Base-by-base conservation (phyloP, 2,888 invertebrate genomes). In the Spicauda simplicius region DNA sequence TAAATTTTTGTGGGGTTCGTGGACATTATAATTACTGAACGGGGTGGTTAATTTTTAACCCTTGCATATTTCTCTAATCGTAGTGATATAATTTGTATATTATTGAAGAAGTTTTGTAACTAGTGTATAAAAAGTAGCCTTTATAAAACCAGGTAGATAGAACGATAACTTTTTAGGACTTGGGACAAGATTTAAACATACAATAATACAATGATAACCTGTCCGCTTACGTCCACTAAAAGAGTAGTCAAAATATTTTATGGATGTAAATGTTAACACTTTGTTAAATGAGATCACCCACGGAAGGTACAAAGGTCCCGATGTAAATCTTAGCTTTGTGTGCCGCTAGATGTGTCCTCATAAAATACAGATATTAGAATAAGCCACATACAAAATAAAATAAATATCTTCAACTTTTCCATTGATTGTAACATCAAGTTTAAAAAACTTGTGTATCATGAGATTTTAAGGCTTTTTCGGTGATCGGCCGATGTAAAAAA, bases 171-270 rank as follows among this genome's bases (percentile, higher is more conserved):
- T 48, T 48, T 48, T 53, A 57, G 55, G 45, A 45, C 58, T 48
- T 53, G 54, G 55, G 45, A 45, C 58, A n/a, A 58, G n/a, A 16
- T 48, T 16, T 14, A 20, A 45, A 37, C 20, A 64, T 55, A 57
- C 50, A 45, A 52, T 19, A 30, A 19, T 50, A 68, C 37, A 62
- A 55, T 41, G 45, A 70, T 61, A 71, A 76, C 72, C 76, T 82
- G 83, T 83, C 84, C 70, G 70, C 79, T 82, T 81, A 82, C 70
- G 75, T 78, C 80, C 74, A 83, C 83, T 87, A 86, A 90, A 82
- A 83, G 83, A 90, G 89, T 83, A 88, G 90, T 92, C 92, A 91
- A 92, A 92, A 93, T 92, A 93, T 93, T 93, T 91, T 91, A 92
- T 87, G 86, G 84, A 77, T 78, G 79, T 82, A 81, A 81, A 89